These are phyloP conservation scores for Coenonympha arcania DNA, from an alignment of 2,888 invertebrate genomes.

Conservation along the genomic window DNA sequence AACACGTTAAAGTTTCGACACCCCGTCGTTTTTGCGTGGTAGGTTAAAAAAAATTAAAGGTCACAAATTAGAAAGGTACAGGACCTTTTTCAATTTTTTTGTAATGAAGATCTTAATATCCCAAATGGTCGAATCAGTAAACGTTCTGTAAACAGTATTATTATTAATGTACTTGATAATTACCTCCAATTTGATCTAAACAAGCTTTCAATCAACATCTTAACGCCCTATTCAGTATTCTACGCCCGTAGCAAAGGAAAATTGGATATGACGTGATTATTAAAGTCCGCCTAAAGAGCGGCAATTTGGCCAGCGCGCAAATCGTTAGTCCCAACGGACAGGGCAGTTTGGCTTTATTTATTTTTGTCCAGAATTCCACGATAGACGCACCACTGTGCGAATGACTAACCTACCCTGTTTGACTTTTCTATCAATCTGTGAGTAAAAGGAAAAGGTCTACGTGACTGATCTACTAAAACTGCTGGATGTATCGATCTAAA, in stretches of 20 bases:
- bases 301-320: conserved; percentile 64
- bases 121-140: too few relatives aligned
- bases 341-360: conserved; percentile 44
- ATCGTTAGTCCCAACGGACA: conserved; percentile 56
- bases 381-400: conserved; percentile 4
- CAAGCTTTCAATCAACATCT: conserved; percentile 51
- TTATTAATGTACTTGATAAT: conserved; percentile 14
- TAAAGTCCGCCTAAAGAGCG: conserved; percentile 64
- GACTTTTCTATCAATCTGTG: neutral
- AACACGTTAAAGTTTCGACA: too few relatives aligned
- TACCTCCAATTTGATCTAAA: conserved; percentile 32
- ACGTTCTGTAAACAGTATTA: neutral
- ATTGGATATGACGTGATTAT: conserved; percentile 72
- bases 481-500: too few relatives aligned
- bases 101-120: too few relatives aligned
- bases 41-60: too few relatives aligned
- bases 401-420: neutral
- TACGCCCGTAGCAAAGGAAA: conserved; percentile 51
- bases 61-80: too few relatives aligned
- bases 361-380: conserved; percentile 27
- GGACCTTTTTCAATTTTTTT: too few relatives aligned
- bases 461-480: too few relatives aligned
- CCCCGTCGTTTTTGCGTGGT: too few relatives aligned
- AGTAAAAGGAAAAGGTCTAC: too few relatives aligned
- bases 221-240: conserved; percentile 52